A percentile compares a stretch with the other conserved stretches of the same genome.
Conservation (phyloP, 2,113 vertebrate genomes). For the Casuarius casuarius region DNA sequence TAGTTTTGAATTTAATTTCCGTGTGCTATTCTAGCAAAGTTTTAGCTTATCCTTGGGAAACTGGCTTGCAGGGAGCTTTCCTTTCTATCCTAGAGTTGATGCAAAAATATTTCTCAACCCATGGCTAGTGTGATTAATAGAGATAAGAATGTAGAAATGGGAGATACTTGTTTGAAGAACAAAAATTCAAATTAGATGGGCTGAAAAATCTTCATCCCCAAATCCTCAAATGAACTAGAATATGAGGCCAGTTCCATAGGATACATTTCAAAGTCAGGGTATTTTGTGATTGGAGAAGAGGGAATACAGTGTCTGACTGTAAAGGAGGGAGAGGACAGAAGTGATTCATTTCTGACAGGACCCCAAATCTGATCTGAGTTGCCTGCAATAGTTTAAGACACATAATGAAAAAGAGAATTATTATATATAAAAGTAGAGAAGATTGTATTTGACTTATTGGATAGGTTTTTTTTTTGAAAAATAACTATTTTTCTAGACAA, state of each 20-base stretch:
- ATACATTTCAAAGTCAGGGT: neutral
- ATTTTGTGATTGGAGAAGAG: neutral
- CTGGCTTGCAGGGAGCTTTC: neutral
- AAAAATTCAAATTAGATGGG: neutral
- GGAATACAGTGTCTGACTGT: neutral
- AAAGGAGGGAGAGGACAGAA: neutral
- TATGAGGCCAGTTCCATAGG: rapidly evolving
- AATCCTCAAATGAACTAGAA: neutral
- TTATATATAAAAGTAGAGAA: neutral
- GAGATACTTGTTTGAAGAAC: neutral
- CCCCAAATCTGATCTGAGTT: neutral
- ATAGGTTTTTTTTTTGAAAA: neutral
- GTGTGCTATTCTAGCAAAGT: rapidly evolving
- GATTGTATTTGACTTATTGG: neutral
- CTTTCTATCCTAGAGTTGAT: neutral
- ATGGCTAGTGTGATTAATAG: neutral
- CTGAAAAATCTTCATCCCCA: neutral
- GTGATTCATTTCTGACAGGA: neutral
- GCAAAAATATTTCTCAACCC: neutral
- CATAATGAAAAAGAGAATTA: neutral
- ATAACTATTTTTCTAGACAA: neutral
- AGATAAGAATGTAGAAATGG: neutral
- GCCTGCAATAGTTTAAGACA: neutral
- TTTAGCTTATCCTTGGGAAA: neutral
- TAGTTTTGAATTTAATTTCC: rapidly evolving